Evolutionary conservation across 2,113 vertebrate species (phyloP).

Genomic region (Centropus unirufus): DNA sequence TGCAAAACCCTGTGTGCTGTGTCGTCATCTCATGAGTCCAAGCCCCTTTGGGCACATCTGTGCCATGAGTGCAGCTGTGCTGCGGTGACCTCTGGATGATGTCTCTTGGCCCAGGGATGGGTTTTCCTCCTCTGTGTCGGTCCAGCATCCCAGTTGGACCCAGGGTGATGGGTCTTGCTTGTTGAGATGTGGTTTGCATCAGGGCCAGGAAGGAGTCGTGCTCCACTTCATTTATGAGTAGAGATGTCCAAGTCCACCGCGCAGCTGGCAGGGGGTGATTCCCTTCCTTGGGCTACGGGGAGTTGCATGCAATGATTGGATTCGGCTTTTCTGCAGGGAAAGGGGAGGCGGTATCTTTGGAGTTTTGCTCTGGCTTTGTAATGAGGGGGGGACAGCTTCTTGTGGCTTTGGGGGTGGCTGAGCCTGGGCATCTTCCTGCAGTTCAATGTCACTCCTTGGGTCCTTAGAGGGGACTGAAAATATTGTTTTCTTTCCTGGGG

Average conservation of each 20-base stretch:
- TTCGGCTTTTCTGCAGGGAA: not conserved
- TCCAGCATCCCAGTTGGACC: not conserved
- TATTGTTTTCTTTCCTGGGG: not conserved
- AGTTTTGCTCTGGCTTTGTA: not conserved
- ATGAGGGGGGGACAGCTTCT: not conserved
- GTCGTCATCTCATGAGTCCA: not conserved
- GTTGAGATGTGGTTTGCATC: not conserved
- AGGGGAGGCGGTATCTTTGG: not conserved
- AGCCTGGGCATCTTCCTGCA: not conserved
- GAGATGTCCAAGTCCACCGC: not conserved
- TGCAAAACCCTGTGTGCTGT: not conserved
- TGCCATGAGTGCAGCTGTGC: accelerated
- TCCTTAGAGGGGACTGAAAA: not conserved
- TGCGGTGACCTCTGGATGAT: not conserved
- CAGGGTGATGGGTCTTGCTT: not conserved
- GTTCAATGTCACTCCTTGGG: not conserved
- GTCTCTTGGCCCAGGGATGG: not conserved
- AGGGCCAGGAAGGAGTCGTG: not conserved
- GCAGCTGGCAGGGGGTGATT: not conserved
- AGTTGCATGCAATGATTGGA: not conserved
- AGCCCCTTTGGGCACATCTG: not conserved
- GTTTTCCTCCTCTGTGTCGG: not conserved
- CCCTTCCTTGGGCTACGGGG: not conserved
- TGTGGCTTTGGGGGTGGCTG: not conserved
- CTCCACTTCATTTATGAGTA: not conserved